A percentile compares a stretch with the other conserved stretches of the same genome.
Conservation (phyloP, 2,888 invertebrate genomes). For the Spicauda simplicius region DNA sequence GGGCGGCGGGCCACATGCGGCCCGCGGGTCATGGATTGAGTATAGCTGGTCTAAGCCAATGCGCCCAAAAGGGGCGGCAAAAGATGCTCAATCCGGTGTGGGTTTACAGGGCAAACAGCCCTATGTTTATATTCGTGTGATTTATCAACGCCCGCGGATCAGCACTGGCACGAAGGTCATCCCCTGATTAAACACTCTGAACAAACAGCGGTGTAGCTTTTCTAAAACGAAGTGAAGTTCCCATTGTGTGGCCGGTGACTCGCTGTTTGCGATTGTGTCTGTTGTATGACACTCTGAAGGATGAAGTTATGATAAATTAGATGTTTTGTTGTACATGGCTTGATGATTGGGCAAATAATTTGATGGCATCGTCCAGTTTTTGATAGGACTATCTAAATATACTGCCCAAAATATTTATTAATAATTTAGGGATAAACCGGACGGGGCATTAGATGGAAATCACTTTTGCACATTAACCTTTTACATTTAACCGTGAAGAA, state of each 20-base stretch:
- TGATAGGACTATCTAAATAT: too few species aligned
- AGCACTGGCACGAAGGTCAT: slow-evolving; percentile 60
- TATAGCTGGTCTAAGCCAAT: background rate
- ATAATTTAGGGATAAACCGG: too few species aligned
- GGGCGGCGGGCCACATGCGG: too few species aligned
- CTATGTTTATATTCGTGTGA: slow-evolving; percentile 76
- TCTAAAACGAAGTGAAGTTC: slow-evolving; percentile 24
- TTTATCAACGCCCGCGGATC: slow-evolving; percentile 72
- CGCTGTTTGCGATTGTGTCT: slow-evolving; percentile 17
- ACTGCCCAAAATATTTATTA: too few species aligned
- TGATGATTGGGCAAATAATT: slow-evolving; percentile 2
- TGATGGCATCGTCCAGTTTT: background rate
- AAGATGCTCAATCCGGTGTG: slow-evolving; percentile 40
- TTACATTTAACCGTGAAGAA: too few species aligned
- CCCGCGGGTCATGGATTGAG: too few species aligned
- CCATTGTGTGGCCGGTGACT: slow-evolving; percentile 20
- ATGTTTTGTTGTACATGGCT: background rate
- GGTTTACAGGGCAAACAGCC: slow-evolving; percentile 52
- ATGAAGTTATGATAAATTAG: background rate
- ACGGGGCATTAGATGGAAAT: too few species aligned
- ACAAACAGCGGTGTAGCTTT: slow-evolving; percentile 49
- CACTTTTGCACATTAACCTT: too few species aligned
- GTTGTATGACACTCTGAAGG: background rate
- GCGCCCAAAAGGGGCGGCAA: background rate
- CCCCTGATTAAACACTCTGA: slow-evolving; percentile 59